These are phyloP conservation scores for Sceloporus undulatus DNA, from an alignment of 2,113 vertebrate species.

Conservation along the genomic window DNA sequence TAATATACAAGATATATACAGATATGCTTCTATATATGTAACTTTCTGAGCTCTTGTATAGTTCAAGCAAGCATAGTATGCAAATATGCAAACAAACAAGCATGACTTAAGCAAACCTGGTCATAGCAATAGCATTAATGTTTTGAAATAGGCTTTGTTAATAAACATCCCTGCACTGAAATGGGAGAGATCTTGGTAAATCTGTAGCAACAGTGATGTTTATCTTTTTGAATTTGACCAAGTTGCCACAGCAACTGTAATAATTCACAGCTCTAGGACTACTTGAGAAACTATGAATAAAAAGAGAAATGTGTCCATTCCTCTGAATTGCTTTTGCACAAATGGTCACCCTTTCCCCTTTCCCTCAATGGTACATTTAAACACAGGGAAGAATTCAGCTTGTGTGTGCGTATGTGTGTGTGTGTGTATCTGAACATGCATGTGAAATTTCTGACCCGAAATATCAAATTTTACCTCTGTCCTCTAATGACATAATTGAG, in stretches of 20 bases:
- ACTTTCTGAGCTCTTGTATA: too few relatives aligned
- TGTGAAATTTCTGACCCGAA: background rate
- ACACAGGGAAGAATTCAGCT: slow-evolving; percentile 34
- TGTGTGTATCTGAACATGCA: background rate
- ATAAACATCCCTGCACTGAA: slow-evolving; percentile 29
- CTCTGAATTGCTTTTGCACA: background rate
- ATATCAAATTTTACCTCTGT: background rate
- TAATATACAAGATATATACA: background rate
- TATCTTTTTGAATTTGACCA: background rate
- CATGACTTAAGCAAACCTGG: background rate
- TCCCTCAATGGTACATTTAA: background rate
- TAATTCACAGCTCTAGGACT: slow-evolving; percentile 49
- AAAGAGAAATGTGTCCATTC: background rate
- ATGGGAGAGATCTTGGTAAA: background rate
- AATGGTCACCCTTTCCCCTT: slow-evolving; percentile 14
- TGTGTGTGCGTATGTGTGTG: background rate
- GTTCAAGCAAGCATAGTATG: background rate
- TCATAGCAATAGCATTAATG: background rate
- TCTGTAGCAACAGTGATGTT: slow-evolving; percentile 30
- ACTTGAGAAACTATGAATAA: slow-evolving; percentile 36
- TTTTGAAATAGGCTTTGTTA: slow-evolving; percentile 30
- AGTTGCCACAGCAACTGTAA: slow-evolving; percentile 7
- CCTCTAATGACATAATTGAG: background rate
- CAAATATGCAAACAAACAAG: background rate
- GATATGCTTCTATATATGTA: background rate